These are phyloP conservation scores for Aporophyla lueneburgensis DNA, from an alignment of 2,888 invertebrate genomes.

Conservation along the genomic window DNA sequence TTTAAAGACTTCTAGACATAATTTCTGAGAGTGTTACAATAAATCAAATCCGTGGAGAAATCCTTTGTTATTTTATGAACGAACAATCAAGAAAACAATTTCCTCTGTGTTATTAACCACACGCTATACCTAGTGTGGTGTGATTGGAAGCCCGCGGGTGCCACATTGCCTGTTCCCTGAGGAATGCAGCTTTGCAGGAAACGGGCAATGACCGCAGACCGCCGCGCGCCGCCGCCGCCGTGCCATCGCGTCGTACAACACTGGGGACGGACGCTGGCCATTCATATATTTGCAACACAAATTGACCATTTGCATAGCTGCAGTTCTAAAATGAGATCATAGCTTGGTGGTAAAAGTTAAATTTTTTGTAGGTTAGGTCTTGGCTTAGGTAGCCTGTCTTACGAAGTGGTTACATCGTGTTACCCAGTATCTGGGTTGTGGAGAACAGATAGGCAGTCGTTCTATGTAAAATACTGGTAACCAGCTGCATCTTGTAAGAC, in stretches of 20 bases:
- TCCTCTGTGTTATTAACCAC: constrained; percentile 3
- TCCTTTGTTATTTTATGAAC: constrained; percentile 10
- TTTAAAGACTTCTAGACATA: not conserved
- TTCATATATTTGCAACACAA: constrained; percentile 65
- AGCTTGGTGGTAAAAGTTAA: constrained; percentile 5
- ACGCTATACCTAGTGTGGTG: constrained; percentile 17
- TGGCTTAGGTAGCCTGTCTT: not conserved
- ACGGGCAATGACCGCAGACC: constrained; percentile 75
- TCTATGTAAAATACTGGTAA: not conserved
- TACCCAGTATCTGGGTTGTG: too few relatives aligned
- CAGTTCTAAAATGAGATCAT: constrained; percentile 28
- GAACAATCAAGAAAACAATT: constrained; percentile 37
- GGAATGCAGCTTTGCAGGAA: constrained; percentile 86
- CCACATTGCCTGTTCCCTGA: constrained; percentile 70
- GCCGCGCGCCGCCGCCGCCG: too few relatives aligned
- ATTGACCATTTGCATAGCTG: constrained; percentile 46
- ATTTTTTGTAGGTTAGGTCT: constrained; percentile 1
- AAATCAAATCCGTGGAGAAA: not conserved
- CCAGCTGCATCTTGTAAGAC: not conserved
- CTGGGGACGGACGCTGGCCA: constrained; percentile 40
- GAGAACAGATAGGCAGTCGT: too few relatives aligned
- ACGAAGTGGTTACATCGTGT: too few relatives aligned
- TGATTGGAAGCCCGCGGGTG: constrained; percentile 58
- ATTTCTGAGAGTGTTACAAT: not conserved
- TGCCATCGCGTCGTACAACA: constrained; percentile 26